Conservation (phyloP, 1,140 invertebrate genomes). For the Hylaeus anthracinus region DNA sequence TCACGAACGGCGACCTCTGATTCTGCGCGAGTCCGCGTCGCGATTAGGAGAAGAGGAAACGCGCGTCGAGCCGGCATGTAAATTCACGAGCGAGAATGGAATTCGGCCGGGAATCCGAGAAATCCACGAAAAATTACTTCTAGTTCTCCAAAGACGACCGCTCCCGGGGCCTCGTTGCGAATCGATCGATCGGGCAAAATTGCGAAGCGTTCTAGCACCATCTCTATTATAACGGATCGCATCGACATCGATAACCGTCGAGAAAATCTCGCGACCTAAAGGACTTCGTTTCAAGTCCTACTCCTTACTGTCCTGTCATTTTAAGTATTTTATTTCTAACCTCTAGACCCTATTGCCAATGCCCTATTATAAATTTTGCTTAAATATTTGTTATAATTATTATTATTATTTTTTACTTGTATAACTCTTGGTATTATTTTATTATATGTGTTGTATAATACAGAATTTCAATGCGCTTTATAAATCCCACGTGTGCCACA, state of each 20-base stretch:
- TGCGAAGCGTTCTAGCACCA: neutral
- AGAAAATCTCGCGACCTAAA: conserved; percentile 5
- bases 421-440: conserved; percentile 64
- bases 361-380: conserved; percentile 50
- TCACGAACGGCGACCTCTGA: conserved; percentile 76
- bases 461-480: conserved; percentile 62
- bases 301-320: conserved; percentile 11
- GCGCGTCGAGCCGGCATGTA: neutral
- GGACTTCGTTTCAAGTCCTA: neutral
- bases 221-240: neutral
- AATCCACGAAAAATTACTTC: conserved; percentile 9
- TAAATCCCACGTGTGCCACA: conserved; percentile 14
- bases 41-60: conserved; percentile 11
- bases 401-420: conserved; percentile 59
- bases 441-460: conserved; percentile 65
- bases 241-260: neutral
- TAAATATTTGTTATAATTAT: conserved; percentile 60
- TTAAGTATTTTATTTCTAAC: conserved; percentile 50
- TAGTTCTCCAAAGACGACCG: conserved; percentile 23
- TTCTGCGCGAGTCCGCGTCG: neutral
- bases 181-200: conserved; percentile 12
- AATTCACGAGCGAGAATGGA: neutral
- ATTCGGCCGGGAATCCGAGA: neutral
- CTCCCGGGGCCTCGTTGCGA: neutral
- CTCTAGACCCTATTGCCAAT: conserved; percentile 44